Percentiles rank a stretch among this genome's conserved stretches.
Conservation (phyloP, 92 coral and sea anemone species). For the Parazoanthus darwini region DNA sequence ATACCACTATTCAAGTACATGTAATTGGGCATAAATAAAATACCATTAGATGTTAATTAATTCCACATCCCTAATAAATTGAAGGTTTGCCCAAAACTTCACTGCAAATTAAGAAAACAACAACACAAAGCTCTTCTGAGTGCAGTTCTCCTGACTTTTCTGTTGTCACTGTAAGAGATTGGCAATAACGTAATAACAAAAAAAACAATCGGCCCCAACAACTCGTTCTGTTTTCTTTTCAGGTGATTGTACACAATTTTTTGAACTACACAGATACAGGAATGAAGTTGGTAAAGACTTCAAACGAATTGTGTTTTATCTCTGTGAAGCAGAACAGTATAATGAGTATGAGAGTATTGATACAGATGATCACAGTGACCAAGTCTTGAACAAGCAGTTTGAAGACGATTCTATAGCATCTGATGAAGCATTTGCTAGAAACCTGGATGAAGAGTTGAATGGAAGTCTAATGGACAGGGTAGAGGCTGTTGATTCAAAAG, state of each 20-base stretch:
- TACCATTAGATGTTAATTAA: background rate
- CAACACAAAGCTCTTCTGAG: constrained; percentile 19
- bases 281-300: constrained; percentile 29
- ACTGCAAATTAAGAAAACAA: constrained; percentile 16
- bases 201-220: background rate
- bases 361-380: constrained; percentile 17
- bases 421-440: constrained; percentile 27
- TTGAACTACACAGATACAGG: constrained; percentile 33
- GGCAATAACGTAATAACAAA: background rate
- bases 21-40: too few relatives aligned
- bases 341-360: constrained; percentile 33
- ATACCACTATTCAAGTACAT: too few relatives aligned
- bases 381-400: constrained; percentile 6
- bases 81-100: constrained; percentile 29
- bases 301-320: constrained; percentile 35
- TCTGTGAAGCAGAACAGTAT: constrained; percentile 32
- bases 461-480: constrained; percentile 12
- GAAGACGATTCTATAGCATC: constrained; percentile 29
- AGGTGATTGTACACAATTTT: constrained; percentile 31
- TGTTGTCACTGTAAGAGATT: constrained; percentile 27
- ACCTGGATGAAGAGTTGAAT: constrained; percentile 26
- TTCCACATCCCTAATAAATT: background rate
- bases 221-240: constrained; percentile 24
- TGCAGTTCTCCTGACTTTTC: background rate
- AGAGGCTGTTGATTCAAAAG: constrained; percentile 17